Base-by-base conservation (phyloP, 1,140 invertebrate genomes). In the Aphelinus certus region DNA sequence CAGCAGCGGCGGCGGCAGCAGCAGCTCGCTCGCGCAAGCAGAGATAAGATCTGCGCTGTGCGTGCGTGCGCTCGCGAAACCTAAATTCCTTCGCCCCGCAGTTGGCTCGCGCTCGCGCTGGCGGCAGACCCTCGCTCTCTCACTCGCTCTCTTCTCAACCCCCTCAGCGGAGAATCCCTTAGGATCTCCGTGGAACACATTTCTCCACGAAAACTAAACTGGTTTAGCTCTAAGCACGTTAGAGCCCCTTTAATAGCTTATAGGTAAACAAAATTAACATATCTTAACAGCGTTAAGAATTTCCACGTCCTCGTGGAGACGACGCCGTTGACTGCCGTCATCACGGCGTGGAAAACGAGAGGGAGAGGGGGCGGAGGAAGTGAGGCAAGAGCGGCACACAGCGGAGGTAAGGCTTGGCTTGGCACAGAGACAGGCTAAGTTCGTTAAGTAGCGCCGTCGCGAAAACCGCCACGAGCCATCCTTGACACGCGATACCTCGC, bases 221-320 rank as follows among this genome's bases (percentile, higher is more conserved):
- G 86, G 83, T 86, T 88, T 88, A 87, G 84, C 85, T 86, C 84
- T 87, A 87, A 87, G 85, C 83, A 85, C 81, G 84, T 87, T 87
- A 86, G 83, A 84, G 82, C 81, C 83, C 83, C 86, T 87, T 87
- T 87, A 88, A 87, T 87, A 87, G 86, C 86, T 88, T 87, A 88
- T 87, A 87, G 86, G 87, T 87, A 88, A 88, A 88, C 85, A 88
- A 87, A 86, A 88, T 88, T 88, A 88, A 87, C 86, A 88, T 87
- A 88, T 86, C 85, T 87, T 88, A 88, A 88, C 86, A 87, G 84
- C 81, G 85, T 88, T 88, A 88, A 87, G 86, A 87, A 88, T 86
- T 87, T 86, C 83, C 81, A 77, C 76, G 79, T 80, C 80, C 82
- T 82, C 79, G 68, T 72, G 26, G 57, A 51, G 46, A 60, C 7